Conservation (phyloP, 2,888 invertebrate species). For the Axea sp. region DNA sequence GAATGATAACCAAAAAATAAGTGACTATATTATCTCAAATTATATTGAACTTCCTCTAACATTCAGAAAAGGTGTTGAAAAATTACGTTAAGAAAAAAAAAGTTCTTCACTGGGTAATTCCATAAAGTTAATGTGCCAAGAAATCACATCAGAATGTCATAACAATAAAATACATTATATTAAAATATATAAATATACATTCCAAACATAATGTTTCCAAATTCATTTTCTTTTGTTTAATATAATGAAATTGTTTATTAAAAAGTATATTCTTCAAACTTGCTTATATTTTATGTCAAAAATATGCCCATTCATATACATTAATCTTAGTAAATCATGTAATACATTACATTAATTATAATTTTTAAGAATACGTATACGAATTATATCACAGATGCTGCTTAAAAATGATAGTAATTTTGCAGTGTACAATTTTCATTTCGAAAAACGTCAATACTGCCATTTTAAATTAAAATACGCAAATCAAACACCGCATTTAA, state of each 20-base stretch:
- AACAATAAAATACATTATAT: no score
- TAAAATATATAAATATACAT: no score
- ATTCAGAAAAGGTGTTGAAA: constrained; percentile 32
- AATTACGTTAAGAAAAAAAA: constrained; percentile 30
- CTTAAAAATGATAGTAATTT: background rate
- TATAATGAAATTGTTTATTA: background rate
- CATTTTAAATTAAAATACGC: constrained; percentile 1
- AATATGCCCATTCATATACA: no score
- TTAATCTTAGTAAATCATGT: no score
- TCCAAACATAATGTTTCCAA: no score
- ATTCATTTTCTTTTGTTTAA: background rate
- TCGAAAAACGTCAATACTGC: constrained; percentile 2
- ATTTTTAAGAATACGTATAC: constrained; percentile 1
- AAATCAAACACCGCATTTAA: background rate
- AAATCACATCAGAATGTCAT: constrained; percentile 22
- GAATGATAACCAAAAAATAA: constrained; percentile 19
- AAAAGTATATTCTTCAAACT: background rate
- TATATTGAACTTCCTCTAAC: constrained; percentile 57
- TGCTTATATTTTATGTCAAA: no score
- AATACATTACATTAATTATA: no score
- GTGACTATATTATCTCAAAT: constrained; percentile 37
- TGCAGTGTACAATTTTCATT: background rate
- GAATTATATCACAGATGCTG: constrained; percentile 8
- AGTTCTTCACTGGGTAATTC: constrained; percentile 6
- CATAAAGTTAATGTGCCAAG: constrained; percentile 19